Percentiles rank a stretch among this genome's conserved stretches.
phyloP scores from a whole-genome alignment of 2,797 vertebrate genomes.

The Picus viridis region DNA sequence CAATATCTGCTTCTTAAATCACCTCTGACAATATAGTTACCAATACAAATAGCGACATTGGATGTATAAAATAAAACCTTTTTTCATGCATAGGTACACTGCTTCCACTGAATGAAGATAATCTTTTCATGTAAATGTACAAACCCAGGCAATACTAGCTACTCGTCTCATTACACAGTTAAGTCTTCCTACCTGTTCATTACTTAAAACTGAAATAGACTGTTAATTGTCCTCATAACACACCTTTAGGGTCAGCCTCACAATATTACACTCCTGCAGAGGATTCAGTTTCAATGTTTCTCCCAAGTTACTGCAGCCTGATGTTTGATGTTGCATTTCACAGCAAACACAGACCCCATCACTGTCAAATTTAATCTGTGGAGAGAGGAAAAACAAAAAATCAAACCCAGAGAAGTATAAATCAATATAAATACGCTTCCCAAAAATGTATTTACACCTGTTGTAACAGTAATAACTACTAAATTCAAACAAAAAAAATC shows the following conservation, averaged over 20 bases:
- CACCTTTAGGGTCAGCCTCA: constrained; percentile 95
- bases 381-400: constrained; percentile 64
- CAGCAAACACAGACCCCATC: constrained; percentile 98
- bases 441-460: background rate
- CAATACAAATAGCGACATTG: background rate
- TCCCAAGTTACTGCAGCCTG: constrained; percentile 94
- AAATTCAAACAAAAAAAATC: background rate
- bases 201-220: background rate
- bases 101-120: background rate
- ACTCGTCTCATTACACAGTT: background rate
- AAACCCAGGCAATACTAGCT: background rate
- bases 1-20: background rate
- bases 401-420: constrained; percentile 29
- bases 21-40: background rate
- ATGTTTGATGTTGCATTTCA: constrained; percentile 91
- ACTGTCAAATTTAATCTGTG: constrained; percentile 95
- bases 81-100: background rate
- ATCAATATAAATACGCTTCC: background rate
- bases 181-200: background rate
- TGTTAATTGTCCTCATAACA: background rate
- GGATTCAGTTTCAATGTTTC: constrained; percentile 97
- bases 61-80: background rate
- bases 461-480: background rate
- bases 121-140: rapidly evolving
- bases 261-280: constrained; percentile 91